Conservation (phyloP, 1,140 invertebrate species). For the Hydropsyche tenuis region DNA sequence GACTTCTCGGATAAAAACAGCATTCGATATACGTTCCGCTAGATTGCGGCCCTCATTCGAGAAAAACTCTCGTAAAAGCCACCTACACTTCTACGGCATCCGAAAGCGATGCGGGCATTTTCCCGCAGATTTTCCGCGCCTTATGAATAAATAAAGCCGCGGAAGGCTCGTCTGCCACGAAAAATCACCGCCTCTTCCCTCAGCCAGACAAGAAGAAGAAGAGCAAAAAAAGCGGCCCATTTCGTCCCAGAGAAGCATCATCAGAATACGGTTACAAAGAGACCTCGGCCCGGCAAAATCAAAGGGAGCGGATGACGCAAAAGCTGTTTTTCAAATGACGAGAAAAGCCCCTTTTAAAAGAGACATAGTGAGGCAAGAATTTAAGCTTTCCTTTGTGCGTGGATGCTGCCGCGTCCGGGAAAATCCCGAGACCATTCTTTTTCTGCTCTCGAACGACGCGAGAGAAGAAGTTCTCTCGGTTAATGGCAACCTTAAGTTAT, state of each 20-base stretch:
- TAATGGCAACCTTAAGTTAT: not conserved
- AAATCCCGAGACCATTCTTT: not conserved
- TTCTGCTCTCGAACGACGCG: not conserved
- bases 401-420: not conserved
- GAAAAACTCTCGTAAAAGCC: no score
- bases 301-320: constrained; percentile 3
- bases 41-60: no score
- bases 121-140: not conserved
- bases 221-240: no score
- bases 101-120: constrained; percentile 3
- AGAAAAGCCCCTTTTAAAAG: constrained; percentile 15
- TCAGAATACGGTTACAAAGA: not conserved
- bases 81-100: not conserved
- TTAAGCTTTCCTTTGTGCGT: constrained; percentile 15
- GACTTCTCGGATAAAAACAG: no score
- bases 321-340: constrained; percentile 9
- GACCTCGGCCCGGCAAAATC: not conserved
- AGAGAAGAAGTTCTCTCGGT: not conserved
- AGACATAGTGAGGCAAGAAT: not conserved
- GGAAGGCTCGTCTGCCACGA: not conserved
- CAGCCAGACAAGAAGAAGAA: no score
- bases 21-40: no score
- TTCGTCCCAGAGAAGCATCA: not conserved
- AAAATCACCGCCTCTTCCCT: not conserved
- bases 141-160: constrained; percentile 11